A percentile compares a stretch with the other conserved stretches of the same genome.
These are phyloP conservation scores for Drosophila bocqueti DNA, from an alignment of 1,140 invertebrate species.

Conservation along the genomic window DNA sequence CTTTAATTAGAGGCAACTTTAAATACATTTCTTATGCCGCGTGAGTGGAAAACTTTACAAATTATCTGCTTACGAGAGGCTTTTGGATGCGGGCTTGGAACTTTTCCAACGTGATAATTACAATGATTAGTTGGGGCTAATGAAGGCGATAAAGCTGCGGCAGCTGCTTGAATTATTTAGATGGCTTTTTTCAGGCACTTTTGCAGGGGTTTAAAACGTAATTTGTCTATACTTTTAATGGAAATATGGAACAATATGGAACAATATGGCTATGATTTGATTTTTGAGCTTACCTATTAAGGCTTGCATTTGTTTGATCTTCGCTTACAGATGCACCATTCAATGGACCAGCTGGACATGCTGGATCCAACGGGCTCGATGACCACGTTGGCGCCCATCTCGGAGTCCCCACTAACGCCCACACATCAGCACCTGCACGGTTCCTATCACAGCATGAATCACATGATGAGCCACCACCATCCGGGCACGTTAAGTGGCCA, in stretches of 20 bases:
- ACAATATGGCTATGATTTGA: too few relatives aligned
- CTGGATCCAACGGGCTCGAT: constrained; percentile 95
- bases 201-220: neutral
- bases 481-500: constrained; percentile 87
- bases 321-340: constrained; percentile 86
- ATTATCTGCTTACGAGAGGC: constrained; percentile 34
- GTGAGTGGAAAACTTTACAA: constrained; percentile 42
- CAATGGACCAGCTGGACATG: constrained; percentile 98
- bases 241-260: too few relatives aligned
- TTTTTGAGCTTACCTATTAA: neutral
- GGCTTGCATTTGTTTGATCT: neutral
- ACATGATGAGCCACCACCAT: constrained; percentile 94
- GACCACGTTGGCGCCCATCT: constrained; percentile 95
- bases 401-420: constrained; percentile 87
- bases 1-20: constrained; percentile 74
- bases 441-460: constrained; percentile 93
- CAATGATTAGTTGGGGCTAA: constrained; percentile 21
- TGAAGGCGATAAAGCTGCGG: neutral
- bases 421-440: constrained; percentile 90
- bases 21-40: constrained; percentile 64
- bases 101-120: constrained; percentile 3
- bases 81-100: neutral
- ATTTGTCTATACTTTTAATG: neutral
- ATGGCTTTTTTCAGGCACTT: neutral
- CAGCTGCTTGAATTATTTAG: neutral